Percentiles rank a stretch among this genome's conserved stretches.
Evolutionary conservation across 1,140 invertebrate genomes (phyloP).

Genomic region (Drosophila funebris): DNA sequence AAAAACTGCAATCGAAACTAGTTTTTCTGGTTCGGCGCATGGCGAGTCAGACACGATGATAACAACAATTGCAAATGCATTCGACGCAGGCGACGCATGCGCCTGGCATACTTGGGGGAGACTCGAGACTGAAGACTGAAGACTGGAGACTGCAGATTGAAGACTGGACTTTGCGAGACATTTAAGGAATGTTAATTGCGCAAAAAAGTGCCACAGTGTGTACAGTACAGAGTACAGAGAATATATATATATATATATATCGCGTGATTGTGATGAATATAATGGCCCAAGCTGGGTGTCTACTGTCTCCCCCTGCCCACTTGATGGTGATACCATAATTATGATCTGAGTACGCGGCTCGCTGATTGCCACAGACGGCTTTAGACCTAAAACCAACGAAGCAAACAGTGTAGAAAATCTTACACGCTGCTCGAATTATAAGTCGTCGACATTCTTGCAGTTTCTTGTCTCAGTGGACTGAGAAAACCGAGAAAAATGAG

Average conservation of each 20-base stretch:
- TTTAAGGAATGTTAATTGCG: conserved; percentile 78
- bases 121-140: conserved; percentile 10
- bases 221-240: background rate
- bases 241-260: conserved; percentile 1
- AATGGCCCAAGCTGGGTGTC: conserved; percentile 48
- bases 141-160: background rate
- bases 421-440: conserved; percentile 77
- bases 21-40: conserved; percentile 79
- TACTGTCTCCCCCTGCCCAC: too few relatives aligned
- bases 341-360: conserved; percentile 18
- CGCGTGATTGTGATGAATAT: conserved; percentile 65
- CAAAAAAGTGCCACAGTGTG: conserved; percentile 44
- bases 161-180: conserved; percentile 46
- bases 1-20: conserved; percentile 62
- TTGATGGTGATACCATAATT: conserved; percentile 51
- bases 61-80: conserved; percentile 75
- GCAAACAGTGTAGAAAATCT: conserved; percentile 32
- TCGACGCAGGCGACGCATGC: conserved; percentile 67
- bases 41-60: conserved; percentile 44
- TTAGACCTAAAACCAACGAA: conserved; percentile 25
- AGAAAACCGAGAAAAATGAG: conserved; percentile 57
- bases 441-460: conserved; percentile 73
- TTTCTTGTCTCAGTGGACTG: conserved; percentile 13
- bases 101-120: conserved; percentile 54
- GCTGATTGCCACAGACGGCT: conserved; percentile 32